Base-by-base conservation (phyloP, 2,113 vertebrate genomes). In the Zapus hudsonius region DNA sequence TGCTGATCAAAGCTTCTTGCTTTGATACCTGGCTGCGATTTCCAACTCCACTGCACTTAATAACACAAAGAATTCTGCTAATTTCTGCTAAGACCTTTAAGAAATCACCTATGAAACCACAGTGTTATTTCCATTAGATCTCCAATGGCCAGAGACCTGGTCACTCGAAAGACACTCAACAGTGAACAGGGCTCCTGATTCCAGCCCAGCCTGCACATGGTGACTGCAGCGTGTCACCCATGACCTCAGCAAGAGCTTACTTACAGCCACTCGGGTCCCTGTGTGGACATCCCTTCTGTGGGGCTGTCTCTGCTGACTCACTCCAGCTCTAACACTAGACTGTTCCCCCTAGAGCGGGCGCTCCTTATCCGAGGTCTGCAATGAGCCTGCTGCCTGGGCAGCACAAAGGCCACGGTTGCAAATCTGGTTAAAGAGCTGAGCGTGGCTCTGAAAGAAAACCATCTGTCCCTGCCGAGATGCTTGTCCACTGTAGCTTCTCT, bases 341-440 rank as follows among this genome's bases (percentile, higher is more conserved):
- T n/a, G n/a, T n/a, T n/a, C n/a, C n/a, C n/a, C n/a, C n/a, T n/a
- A 17, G 80, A 36, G 84, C 27, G 73, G 74, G 47, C 33, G 16
- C 5, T 36, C 8, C 42, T 64, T 33, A 23, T 36, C 27, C 61
- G 64, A 11, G 47, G 72, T 84, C 66, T 0, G 5, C 61, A 42
- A 4, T 3, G 7, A 76, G 70, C 38, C 67, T 67, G 59, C 29
- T 64, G 90, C 63, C 36, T 22, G 0, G 83, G 92, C 15, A 44
- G 67, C 90, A 81, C 63, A 20, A 13, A 87, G 29, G 20, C 74
- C 59, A 47, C 0, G 16, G 87, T 15, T 52, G 57, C 66, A 81
- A 92, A 90, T 93, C 93, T 88, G 61, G 69, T 27, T 70, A 74
- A 91, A 36, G 78, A 82, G 70, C 69, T 87, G 47, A 84, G 67